Evolutionary conservation across 2,888 invertebrate species (phyloP), one percentile per base, ranked within the genome.

Genomic region (Luperina testacea): DNA sequence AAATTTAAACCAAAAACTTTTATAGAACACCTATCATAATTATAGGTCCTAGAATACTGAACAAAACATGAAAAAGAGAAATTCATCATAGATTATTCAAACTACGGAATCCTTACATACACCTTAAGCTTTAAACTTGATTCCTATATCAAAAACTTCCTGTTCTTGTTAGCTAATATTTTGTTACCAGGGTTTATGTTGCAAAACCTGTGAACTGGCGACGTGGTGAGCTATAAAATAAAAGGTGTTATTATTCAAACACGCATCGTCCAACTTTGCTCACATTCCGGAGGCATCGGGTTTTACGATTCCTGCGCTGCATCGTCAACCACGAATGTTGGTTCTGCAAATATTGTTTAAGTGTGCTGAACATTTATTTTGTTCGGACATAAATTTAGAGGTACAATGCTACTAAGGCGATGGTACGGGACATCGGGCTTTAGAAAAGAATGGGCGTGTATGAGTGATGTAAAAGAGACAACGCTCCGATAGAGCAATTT

Each of bases 281-380:
- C 81, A 88, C 90, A 91, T 91, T 90, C 91, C 77, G 78, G 63
- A 75, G 87, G 89, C 85, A 89, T 93, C 92, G 78, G 79, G 88
- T 93, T 93, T 93, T 93, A 93, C 89, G 93, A 90, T 78, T 86
- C 86, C 61, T 71, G 83, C 79, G 85, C 85, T 88, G 87, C 87
- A 87, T 89, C 89, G 85, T 84, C 89, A 88, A 90, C 90, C 89
- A 90, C 88, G 78, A 83, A 77, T 86, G 75, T 84, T 87, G 78
- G 81, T 79, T 81, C 63, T 75, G 77, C 20, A 73, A 64, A 70
- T 7, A 42, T 71, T 71, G 77, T 65, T 61, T 65, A 63, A 38
- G 7, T 48, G 15, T 48, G 65, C n/a, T 59, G 24, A 38, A 13
- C 20, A 51, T 61, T 73, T 70, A 6, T 69, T 64, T 69, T 27